Conservation (phyloP, 2,888 invertebrate species). For the Myathropa florea region DNA sequence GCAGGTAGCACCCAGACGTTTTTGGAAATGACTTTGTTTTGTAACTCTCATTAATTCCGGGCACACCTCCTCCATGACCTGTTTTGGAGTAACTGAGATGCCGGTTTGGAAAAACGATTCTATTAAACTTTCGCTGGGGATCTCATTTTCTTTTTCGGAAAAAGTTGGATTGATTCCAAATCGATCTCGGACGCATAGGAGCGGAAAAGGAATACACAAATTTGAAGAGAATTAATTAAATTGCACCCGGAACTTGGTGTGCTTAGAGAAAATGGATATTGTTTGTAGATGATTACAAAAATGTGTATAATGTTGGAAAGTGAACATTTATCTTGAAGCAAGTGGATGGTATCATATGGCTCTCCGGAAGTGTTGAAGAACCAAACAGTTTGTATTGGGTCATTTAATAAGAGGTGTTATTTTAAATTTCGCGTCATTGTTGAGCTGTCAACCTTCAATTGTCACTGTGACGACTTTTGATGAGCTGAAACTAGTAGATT, state of each 20-base stretch:
- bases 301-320: too few relatives aligned
- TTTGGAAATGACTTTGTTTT: background rate
- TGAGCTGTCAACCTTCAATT: too few relatives aligned
- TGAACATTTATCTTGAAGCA: too few relatives aligned
- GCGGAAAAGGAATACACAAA: background rate
- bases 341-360: too few relatives aligned
- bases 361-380: too few relatives aligned
- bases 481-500: too few relatives aligned
- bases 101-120: background rate
- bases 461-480: too few relatives aligned
- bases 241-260: background rate
- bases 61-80: background rate
- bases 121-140: background rate
- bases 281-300: too few relatives aligned
- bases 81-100: background rate
- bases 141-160: background rate
- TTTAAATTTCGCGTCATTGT: too few relatives aligned
- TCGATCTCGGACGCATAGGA: background rate
- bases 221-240: background rate
- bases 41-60: conserved; percentile 1
- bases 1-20: background rate
- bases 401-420: too few relatives aligned
- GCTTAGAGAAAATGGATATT: too few relatives aligned
- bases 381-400: too few relatives aligned
- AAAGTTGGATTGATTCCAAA: background rate